Base-by-base conservation (phyloP, 2,113 vertebrate genomes). In the Prietella phreatophila region DNA sequence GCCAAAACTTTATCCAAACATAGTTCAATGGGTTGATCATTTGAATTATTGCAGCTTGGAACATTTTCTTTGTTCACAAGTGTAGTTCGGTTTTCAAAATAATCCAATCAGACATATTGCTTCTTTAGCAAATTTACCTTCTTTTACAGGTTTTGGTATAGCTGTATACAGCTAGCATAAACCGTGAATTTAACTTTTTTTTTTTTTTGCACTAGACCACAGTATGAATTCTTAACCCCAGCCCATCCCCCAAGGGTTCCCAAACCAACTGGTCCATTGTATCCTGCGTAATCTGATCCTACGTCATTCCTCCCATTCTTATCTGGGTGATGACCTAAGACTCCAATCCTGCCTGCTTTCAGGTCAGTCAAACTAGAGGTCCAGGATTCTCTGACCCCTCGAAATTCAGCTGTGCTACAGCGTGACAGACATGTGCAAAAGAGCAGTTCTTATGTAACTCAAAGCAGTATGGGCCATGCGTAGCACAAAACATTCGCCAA, bases 381-480 rank as follows among this genome's bases (percentile, higher is more conserved):
- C 53, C 53, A 22, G 80, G 60, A 90, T 82, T 69, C n/a, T 58
- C 63, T 85, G 80, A 60, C 82, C 83, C 78, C 88, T 91, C 73
- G 17, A 84, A 88, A 93, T 93, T 89, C 85, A 79, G 78, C 76
- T 36, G 33, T 36, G 60, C 67, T 85, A 87, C 47, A 0, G 75
- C 93, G 93, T 91, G 91, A 90, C 87, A 93, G 95, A 94, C 93
- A 94, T 96, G 97, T 97, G 96, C 97, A 96, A 96, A 96, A 33
- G 93, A 92, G 89, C 92, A 95, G 93, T 91, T 92, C 89, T 47
- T 91, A 91, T 87, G 73, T 55, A 36, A 91, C 92, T 91, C 82
- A 83, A 55, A 91, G 89, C 92, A 90, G 92, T 88, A 86, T 90
- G 92, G 86, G 92, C 93, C 94, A 94, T 95, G 94, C 94, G 92